A percentile compares a stretch with the other conserved stretches of the same genome.
Conservation (phyloP, 2,888 invertebrate species). For the Brenthis daphne region DNA sequence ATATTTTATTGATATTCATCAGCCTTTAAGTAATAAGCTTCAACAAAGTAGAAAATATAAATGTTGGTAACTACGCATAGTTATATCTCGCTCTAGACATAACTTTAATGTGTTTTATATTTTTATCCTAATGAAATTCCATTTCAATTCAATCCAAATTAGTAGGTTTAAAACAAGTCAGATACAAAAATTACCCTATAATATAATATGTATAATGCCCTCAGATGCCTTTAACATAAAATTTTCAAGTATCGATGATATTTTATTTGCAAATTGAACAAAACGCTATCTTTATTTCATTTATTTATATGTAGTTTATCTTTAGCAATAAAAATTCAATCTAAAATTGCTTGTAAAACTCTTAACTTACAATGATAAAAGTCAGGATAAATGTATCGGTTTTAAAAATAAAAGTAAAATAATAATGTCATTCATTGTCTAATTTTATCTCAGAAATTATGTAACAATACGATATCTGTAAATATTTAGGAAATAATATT, state of each 20-base stretch:
- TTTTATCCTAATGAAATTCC: constrained; percentile 1
- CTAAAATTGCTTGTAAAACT: constrained; percentile 21
- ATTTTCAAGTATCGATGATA: not conserved
- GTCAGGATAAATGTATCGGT: not conserved
- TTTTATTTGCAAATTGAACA: not conserved
- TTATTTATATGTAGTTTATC: constrained; percentile 12
- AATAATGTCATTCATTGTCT: constrained; percentile 8
- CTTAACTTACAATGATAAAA: constrained; percentile 19
- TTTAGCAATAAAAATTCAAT: constrained; percentile 8
- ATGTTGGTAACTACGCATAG: too few relatives aligned
- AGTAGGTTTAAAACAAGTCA: not conserved
- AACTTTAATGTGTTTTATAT: not conserved
- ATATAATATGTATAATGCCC: not conserved
- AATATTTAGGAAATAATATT: not conserved
- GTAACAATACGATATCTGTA: not conserved
- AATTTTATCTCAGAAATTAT: constrained; percentile 10
- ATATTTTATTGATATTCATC: too few relatives aligned
- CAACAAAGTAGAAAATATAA: too few relatives aligned
- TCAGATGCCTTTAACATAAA: not conserved
- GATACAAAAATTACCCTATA: not conserved
- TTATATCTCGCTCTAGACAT: not conserved
- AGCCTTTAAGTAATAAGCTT: too few relatives aligned
- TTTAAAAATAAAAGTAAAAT: constrained; percentile 3
- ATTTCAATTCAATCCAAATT: not conserved
- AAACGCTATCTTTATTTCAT: constrained; percentile 9